These are phyloP conservation scores for Lepas anatifera DNA, from an alignment of 2,888 invertebrate species.

Conservation along the genomic window DNA sequence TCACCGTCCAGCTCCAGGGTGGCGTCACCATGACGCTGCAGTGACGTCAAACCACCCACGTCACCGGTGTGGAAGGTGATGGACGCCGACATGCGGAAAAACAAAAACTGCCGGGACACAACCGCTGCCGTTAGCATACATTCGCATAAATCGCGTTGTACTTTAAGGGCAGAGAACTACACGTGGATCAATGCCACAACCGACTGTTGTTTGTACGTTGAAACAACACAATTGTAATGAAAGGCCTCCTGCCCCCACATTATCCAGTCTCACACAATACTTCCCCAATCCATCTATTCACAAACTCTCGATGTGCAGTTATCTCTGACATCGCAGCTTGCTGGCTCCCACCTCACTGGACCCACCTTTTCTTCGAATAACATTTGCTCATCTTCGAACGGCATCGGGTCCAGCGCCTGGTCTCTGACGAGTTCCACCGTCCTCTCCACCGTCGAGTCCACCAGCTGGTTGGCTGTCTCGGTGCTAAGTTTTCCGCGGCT, in stretches of 20 bases:
- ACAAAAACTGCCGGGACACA: constrained; percentile 5
- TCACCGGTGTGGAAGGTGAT: background rate
- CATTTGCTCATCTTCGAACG: background rate
- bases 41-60: background rate
- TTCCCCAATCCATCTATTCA: too few species aligned
- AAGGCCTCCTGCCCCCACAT: too few species aligned
- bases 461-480: background rate
- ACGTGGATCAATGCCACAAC: too few species aligned
- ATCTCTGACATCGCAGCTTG: too few species aligned
- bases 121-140: too few species aligned
- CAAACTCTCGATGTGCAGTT: too few species aligned
- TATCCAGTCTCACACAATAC: too few species aligned
- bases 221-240: too few species aligned
- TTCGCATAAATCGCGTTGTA: too few species aligned
- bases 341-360: too few species aligned
- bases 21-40: background rate
- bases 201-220: too few species aligned
- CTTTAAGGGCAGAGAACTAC: too few species aligned
- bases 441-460: background rate
- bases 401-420: background rate
- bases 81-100: background rate
- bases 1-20: background rate
- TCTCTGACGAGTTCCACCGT: background rate
- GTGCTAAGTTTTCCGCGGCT: background rate
- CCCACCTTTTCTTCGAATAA: background rate